A percentile compares a stretch with the other conserved stretches of the same genome.
phyloP scores from a whole-genome alignment of 2,888 invertebrate species.

The Eumerus sabulonum region DNA sequence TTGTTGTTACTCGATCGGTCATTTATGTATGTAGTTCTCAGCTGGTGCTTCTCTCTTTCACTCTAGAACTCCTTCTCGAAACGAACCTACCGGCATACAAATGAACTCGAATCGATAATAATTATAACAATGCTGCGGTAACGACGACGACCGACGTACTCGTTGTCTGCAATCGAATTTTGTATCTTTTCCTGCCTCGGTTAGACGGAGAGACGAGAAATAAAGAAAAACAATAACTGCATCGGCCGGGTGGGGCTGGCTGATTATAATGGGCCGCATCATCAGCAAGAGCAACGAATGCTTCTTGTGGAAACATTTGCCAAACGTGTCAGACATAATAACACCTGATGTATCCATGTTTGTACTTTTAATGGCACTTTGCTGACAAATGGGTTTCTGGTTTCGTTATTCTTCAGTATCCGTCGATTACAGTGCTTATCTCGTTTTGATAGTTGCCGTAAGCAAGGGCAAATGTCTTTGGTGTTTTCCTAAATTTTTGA shows the following conservation, averaged over 20 bases:
- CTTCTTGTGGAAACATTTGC: conserved; percentile 63
- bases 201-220: too few relatives aligned
- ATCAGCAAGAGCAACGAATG: conserved; percentile 27
- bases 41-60: too few relatives aligned
- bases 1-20: not conserved
- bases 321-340: conserved; percentile 66
- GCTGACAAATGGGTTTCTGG: conserved; percentile 36
- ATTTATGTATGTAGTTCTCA: not conserved
- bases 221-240: not conserved
- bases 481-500: too few relatives aligned
- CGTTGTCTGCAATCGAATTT: too few relatives aligned
- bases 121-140: conserved; percentile 47
- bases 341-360: conserved; percentile 51
- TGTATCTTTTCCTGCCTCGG: not conserved
- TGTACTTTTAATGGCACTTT: conserved; percentile 33
- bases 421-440: too few relatives aligned
- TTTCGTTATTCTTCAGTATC: conserved; percentile 4
- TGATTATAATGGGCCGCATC: conserved; percentile 47
- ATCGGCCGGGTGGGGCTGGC: conserved; percentile 36
- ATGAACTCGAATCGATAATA: conserved; percentile 63
- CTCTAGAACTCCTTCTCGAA: conserved; percentile 17
- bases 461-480: too few relatives aligned
- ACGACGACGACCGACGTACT: conserved; percentile 25
- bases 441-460: not conserved
- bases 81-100: conserved; percentile 59